Base-by-base conservation (phyloP, 2,888 invertebrate species). In the Eremobia ochroleuca region DNA sequence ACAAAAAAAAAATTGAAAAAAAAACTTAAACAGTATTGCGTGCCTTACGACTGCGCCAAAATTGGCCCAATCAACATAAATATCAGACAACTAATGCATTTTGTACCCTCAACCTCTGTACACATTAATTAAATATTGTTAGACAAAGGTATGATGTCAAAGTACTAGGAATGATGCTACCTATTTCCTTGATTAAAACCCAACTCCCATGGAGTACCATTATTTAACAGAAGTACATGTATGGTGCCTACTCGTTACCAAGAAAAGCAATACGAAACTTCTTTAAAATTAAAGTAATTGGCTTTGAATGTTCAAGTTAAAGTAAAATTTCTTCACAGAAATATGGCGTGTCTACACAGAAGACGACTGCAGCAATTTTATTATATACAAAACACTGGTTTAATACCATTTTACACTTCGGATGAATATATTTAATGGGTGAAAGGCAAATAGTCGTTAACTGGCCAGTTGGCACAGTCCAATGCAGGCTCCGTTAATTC, bases 381-480 rank as follows among this genome's bases (percentile, higher is more conserved):
- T 61, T 37, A 77, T 59, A 43, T 66, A 72, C 77, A 85, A 80
- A 86, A 85, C 74, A 82, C 79, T 83, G 77, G 68, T 83, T 81
- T 72, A 85, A 78, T 85, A 83, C 77, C 65, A 81, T 80, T 89
- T 88, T 81, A 84, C 79, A 85, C 73, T 87, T 88, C 73, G 72
- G 78, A 86, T 88, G 83, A 89, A 89, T 89, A 90, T 87, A 90
- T 91, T 89, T 88, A 92, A 92, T 90, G 90, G 91, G 76, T 89
- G 90, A 90, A 92, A 91, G 88, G 91, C 91, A 92, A 91, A 92
- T 90, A 92, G 90, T 92, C 92, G 92, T 93, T 92, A 93, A 91
- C 87, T 88, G 86, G 89, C 89, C 91, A 91, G 92, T 94, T 93
- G 93, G 94, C 93, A 94, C 91, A 80, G 88, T 80, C 85, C 88